Evolutionary conservation across 2,888 invertebrate genomes (phyloP), one percentile per base, ranked within the genome.

Genomic region (Thereva unica): DNA sequence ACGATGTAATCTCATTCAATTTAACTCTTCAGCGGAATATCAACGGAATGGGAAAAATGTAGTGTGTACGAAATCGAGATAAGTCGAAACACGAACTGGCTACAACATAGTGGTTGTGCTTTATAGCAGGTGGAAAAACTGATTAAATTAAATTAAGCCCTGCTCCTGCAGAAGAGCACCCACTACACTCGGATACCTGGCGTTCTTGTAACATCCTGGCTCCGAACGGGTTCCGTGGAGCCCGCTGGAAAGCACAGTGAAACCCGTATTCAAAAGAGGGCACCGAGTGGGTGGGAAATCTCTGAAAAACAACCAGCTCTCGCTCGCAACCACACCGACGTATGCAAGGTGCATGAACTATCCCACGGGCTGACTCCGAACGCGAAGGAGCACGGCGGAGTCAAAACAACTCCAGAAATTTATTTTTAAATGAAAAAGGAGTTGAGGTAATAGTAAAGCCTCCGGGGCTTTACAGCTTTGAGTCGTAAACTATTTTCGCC

Each of bases 351-450:
- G 47, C 4, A 3, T 7, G 35, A 12, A 37, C 35, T 45, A 45
- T 45, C 38, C 35, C 42, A 34, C 59, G 35, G 12, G 45, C 42
- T n/a, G 5, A 5, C 34, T 8, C 38, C 37, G 38, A 47, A 12
- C 38, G 9, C 5, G 38, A 41, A 47, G 49, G 49, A 12, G 37
- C 37, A 59, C 37, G 40, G 47, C 38, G 10, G 12, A 9, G 49
- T 34, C 47, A 45, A 59, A 38, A 23, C 47, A 47, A 59, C 59
- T 37, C 59, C 37, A 59, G 47, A 40, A 47, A 59, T 59, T 59
- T 59, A 49, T 59, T 59, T 59, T 59, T 59, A 59, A 45, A 49
- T 47, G 47, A 47, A 59, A 59, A 49, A 59, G 49, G 47, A 59
- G 49, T 47, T 59, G 44, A 23, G 23, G 49, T 38, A 59, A 59